A percentile compares a stretch with the other conserved stretches of the same genome.
These are phyloP conservation scores for Solen grandis DNA, from an alignment of 1,140 invertebrate species.

Conservation along the genomic window DNA sequence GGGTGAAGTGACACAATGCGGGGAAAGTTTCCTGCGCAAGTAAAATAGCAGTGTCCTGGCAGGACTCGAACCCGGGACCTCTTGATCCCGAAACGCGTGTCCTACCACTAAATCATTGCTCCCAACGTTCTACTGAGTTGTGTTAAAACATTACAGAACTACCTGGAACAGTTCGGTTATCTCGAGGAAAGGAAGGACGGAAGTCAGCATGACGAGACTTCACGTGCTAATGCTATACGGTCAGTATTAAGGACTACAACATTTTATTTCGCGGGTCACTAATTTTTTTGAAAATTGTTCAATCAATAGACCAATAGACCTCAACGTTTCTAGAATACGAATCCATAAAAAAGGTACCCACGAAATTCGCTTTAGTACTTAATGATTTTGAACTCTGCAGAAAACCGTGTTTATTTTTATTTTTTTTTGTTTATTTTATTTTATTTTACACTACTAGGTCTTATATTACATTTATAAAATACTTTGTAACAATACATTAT, in stretches of 20 bases:
- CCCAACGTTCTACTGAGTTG: no score
- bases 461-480: no score
- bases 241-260: neutral
- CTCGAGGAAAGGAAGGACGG: constrained; percentile 24
- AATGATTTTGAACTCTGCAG: neutral
- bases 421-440: no score
- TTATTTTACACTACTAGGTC: no score
- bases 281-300: neutral
- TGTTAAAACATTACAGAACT: constrained; percentile 40
- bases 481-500: no score
- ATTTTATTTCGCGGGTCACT: neutral
- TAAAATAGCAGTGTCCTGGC: no score
- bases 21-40: no score
- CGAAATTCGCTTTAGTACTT: neutral
- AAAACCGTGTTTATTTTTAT: neutral
- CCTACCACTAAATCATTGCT: no score
- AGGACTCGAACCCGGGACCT: no score
- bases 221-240: constrained; percentile 28
- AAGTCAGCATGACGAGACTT: constrained; percentile 37
- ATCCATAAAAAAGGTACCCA: neutral
- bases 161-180: constrained; percentile 48
- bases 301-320: neutral
- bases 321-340: no score
- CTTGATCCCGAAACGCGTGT: no score
- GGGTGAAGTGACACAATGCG: no score